These are phyloP conservation scores for Drosophila mimetica DNA, from an alignment of 2,888 invertebrate genomes.

Conservation along the genomic window DNA sequence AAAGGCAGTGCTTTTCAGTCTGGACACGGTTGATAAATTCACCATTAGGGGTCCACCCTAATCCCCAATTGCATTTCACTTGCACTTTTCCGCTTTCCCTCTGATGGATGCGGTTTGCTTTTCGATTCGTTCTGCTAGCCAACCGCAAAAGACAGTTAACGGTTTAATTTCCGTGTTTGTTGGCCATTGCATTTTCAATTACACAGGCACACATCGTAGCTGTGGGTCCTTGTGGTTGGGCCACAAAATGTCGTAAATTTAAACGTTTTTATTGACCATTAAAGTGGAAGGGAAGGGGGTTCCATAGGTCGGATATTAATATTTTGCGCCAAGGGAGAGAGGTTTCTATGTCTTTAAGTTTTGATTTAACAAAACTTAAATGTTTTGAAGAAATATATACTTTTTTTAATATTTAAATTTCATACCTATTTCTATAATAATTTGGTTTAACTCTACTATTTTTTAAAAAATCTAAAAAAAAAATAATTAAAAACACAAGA, in stretches of 20 bases:
- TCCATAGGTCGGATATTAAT: not conserved
- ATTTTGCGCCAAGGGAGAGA: not conserved
- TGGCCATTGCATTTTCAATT: slow-evolving; percentile 42
- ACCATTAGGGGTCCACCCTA: not conserved
- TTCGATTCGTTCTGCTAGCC: slow-evolving; percentile 19
- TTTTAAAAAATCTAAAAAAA: too few species aligned
- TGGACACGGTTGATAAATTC: not conserved
- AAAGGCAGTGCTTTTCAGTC: not conserved
- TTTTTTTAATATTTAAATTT: not conserved
- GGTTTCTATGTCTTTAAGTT: not conserved
- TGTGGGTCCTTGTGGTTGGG: slow-evolving; percentile 21
- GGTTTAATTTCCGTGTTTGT: slow-evolving; percentile 50
- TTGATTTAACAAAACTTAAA: too few species aligned
- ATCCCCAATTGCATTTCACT: slow-evolving; percentile 41
- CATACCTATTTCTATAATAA: not conserved
- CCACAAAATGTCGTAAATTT: slow-evolving; percentile 45
- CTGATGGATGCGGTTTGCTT: slow-evolving; percentile 25
- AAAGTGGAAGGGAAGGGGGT: slow-evolving; percentile 7
- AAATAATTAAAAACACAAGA: too few species aligned
- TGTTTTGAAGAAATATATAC: too few species aligned
- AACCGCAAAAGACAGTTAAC: slow-evolving; percentile 55
- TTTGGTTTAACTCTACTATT: too few species aligned
- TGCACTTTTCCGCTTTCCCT: slow-evolving; percentile 48
- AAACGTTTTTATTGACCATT: slow-evolving; percentile 19
- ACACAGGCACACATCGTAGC: slow-evolving; percentile 9